These are phyloP conservation scores for Apteryx owenii DNA, from an alignment of 2,113 vertebrate genomes.

Conservation along the genomic window DNA sequence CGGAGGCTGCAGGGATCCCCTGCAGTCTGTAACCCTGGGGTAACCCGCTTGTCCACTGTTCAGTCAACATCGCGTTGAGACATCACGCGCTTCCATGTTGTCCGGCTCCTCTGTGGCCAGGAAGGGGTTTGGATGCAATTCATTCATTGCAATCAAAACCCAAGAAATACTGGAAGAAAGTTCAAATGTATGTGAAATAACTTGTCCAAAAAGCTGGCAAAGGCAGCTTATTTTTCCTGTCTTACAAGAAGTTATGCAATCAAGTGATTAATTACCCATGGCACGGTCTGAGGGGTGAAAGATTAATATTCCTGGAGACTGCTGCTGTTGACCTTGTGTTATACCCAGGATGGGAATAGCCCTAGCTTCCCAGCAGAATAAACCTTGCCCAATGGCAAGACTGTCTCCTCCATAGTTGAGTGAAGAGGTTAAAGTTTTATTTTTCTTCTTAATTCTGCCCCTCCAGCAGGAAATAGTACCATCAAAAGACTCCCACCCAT, in stretches of 20 bases:
- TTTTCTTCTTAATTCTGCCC: slow-evolving; percentile 58
- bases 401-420: slow-evolving; percentile 41
- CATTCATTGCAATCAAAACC: slow-evolving; percentile 61
- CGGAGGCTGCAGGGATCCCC: not conserved
- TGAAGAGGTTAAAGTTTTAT: slow-evolving; percentile 67
- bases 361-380: slow-evolving; percentile 61
- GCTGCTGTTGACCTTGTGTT: slow-evolving; percentile 71
- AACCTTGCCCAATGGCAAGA: slow-evolving; percentile 45
- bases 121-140: slow-evolving; percentile 39
- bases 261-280: slow-evolving; percentile 72
- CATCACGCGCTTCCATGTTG: not conserved
- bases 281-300: slow-evolving; percentile 70
- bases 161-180: slow-evolving; percentile 71
- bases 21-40: not conserved
- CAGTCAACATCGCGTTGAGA: not conserved
- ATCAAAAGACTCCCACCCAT: slow-evolving; percentile 49
- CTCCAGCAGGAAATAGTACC: slow-evolving; percentile 59
- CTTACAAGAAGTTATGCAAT: slow-evolving; percentile 76
- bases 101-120: slow-evolving; percentile 19
- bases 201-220: slow-evolving; percentile 68
- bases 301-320: slow-evolving; percentile 74
- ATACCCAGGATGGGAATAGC: slow-evolving; percentile 66
- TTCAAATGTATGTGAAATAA: slow-evolving; percentile 72
- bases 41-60: not conserved
- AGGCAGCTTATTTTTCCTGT: slow-evolving; percentile 73